Conservation (phyloP, 2,113 vertebrate genomes). For the Elephas maximus region DNA sequence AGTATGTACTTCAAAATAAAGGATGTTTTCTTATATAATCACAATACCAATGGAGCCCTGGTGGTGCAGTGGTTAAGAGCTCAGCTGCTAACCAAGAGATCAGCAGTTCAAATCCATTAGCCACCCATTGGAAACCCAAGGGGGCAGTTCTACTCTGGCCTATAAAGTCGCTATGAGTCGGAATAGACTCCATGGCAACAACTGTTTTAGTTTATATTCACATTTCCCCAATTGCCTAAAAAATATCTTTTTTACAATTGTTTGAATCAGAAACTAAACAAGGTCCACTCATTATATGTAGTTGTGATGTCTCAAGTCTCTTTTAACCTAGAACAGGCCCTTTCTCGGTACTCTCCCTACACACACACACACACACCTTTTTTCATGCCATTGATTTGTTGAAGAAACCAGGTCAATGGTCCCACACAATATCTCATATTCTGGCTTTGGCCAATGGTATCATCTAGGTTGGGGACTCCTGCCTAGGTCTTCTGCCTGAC, state of each 20-base stretch:
- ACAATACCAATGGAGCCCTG: neutral
- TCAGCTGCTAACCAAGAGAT: too few relatives aligned
- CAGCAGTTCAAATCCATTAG: too few relatives aligned
- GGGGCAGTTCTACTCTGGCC: too few relatives aligned
- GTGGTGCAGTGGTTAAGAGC: too few relatives aligned
- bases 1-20: neutral
- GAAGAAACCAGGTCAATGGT: neutral
- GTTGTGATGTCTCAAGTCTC: neutral
- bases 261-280: neutral
- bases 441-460: neutral
- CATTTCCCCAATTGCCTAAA: neutral
- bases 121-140: too few relatives aligned
- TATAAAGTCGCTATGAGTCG: too few relatives aligned
- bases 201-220: neutral
- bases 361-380: neutral
- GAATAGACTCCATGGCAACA: too few relatives aligned
- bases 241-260: neutral
- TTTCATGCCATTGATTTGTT: neutral
- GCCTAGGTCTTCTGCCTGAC: neutral
- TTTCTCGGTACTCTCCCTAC: neutral
- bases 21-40: neutral
- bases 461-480: neutral
- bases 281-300: neutral
- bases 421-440: neutral
- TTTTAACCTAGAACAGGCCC: neutral